A percentile compares a stretch with the other conserved stretches of the same genome.
Conservation (phyloP, 2,113 vertebrate genomes). For the Phylloscopus whistleri region DNA sequence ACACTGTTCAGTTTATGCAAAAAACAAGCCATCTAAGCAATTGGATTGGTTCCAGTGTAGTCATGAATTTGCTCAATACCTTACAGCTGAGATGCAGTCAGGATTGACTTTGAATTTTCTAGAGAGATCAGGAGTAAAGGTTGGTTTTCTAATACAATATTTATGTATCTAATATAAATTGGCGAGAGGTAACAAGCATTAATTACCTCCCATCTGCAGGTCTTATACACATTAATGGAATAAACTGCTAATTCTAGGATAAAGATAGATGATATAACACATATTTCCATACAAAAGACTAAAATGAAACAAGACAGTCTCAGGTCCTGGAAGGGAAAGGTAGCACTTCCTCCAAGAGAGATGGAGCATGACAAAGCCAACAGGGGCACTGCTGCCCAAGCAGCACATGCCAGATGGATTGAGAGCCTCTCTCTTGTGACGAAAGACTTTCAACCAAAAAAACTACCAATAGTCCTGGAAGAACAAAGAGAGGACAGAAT, state of each 20-base stretch:
- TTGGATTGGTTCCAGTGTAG: neutral
- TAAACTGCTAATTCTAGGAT: neutral
- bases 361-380: neutral
- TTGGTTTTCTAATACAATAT: neutral
- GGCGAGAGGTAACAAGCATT: neutral
- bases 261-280: neutral
- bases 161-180: neutral
- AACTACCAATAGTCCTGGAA: neutral
- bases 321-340: neutral
- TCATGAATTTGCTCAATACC: neutral
- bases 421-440: neutral
- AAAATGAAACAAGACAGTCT: neutral
- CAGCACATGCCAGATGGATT: accelerated
- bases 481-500: neutral
- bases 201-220: neutral
- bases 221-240: neutral
- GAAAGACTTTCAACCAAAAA: neutral
- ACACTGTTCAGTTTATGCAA: neutral
- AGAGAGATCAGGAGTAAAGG: neutral
- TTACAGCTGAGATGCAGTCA: neutral
- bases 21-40: neutral
- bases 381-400: neutral
- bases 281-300: neutral
- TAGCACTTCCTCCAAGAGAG: neutral
- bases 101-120: neutral